Conservation (phyloP, 2,797 vertebrate genomes). For the Characodon lateralis region DNA sequence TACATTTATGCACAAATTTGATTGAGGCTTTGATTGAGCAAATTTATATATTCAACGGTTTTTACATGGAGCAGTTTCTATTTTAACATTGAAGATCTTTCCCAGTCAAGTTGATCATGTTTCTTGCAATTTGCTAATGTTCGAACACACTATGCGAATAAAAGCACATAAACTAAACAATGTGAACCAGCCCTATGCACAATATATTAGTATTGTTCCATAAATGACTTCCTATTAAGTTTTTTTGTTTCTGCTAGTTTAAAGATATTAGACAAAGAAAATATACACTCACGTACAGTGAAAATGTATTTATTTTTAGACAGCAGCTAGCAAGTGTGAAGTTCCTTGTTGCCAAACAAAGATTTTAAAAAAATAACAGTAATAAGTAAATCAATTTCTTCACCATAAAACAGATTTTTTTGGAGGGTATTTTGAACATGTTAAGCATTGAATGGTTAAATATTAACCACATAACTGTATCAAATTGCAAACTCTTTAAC, state of each 20-base stretch:
- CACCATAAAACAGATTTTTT: neutral
- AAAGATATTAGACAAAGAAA: neutral
- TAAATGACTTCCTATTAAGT: neutral
- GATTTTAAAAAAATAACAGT: neutral
- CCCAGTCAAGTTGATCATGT: neutral
- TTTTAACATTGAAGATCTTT: neutral
- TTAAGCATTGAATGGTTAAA: slow-evolving; percentile 18
- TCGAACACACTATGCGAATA: neutral
- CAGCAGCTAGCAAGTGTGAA: neutral
- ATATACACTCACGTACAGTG: neutral
- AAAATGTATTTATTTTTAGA: neutral
- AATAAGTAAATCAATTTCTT: too few species aligned
- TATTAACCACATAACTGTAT: slow-evolving; percentile 22
- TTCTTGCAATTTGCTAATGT: neutral
- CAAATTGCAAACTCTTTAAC: slow-evolving; percentile 15
- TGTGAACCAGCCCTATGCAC: neutral
- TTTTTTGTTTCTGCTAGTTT: neutral
- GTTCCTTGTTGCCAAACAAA: neutral
- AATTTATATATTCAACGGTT: neutral
- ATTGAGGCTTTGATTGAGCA: neutral
- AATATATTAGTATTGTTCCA: neutral
- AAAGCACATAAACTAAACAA: neutral
- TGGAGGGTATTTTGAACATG: neutral
- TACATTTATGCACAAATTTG: neutral
- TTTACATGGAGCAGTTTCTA: neutral